These are phyloP conservation scores for Caenorhabditis sp. DNA, from an alignment of 2,888 invertebrate species.

Conservation along the genomic window DNA sequence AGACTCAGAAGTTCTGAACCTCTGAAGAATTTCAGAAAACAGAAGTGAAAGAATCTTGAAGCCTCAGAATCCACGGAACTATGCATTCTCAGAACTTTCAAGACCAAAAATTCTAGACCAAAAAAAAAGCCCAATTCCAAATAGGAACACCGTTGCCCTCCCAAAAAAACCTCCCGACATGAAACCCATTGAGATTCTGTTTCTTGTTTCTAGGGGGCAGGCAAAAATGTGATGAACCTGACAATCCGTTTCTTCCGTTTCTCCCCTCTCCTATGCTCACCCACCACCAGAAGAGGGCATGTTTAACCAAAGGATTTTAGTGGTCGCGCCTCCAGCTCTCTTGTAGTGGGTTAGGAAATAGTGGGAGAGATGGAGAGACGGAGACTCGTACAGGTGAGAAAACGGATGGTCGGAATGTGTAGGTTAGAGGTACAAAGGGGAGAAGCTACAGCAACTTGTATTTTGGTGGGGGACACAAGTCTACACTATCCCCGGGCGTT, in stretches of 20 bases:
- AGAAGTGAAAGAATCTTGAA: too few species aligned
- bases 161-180: slow-evolving; percentile 1
- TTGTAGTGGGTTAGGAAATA: not conserved
- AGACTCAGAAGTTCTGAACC: too few species aligned
- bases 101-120: not conserved
- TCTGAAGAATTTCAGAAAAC: too few species aligned
- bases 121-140: too few species aligned
- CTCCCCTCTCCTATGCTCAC: not conserved
- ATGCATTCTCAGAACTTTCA: too few species aligned
- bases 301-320: slow-evolving; percentile 48
- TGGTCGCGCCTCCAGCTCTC: not conserved
- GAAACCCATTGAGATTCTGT: slow-evolving; percentile 9
- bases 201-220: slow-evolving; percentile 8
- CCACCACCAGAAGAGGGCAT: slow-evolving; percentile 4
- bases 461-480: too few species aligned
- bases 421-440: not conserved
- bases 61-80: too few species aligned
- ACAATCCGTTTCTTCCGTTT: slow-evolving; percentile 60
- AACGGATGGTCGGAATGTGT: slow-evolving; percentile 6
- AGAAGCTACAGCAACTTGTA: not conserved
- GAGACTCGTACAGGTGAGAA: slow-evolving; percentile 17
- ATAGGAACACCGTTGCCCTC: too few species aligned
- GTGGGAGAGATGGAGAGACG: slow-evolving; percentile 10
- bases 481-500: too few species aligned
- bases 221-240: slow-evolving; percentile 37